phyloP scores from a whole-genome alignment of 2,113 vertebrate genomes.

The Erpornis zantholeuca region DNA sequence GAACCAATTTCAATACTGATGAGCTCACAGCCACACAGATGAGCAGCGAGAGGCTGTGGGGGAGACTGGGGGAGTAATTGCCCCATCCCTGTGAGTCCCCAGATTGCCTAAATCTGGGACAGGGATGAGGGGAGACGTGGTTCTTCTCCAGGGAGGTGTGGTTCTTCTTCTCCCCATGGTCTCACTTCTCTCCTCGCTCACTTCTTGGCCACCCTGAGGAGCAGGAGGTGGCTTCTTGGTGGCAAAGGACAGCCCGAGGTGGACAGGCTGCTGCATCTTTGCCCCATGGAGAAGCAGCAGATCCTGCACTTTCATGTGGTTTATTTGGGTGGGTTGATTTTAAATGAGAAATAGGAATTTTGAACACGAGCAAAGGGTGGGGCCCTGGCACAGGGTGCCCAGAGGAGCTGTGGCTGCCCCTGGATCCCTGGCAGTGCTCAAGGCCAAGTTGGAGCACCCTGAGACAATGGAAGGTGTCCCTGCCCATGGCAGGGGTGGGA shows the following conservation, averaged over 20 bases:
- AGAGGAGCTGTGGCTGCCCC: not conserved
- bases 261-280: not conserved
- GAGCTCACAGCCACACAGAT: not conserved
- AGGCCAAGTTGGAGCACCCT: not conserved
- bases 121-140: accelerated
- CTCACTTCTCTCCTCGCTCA: not conserved
- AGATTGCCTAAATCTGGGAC: not conserved
- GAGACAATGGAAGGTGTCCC: not conserved
- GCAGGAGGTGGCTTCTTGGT: not conserved
- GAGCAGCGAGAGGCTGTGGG: not conserved
- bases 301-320: not conserved
- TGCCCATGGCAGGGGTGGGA: not conserved
- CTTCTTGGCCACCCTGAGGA: not conserved
- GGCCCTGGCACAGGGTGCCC: not conserved
- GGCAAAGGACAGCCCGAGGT: not conserved
- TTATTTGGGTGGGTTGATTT: not conserved
- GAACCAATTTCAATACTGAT: conserved; percentile 38
- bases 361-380: not conserved
- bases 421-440: not conserved
- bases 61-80: not conserved
- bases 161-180: not conserved
- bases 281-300: not conserved
- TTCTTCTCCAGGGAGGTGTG: accelerated
- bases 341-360: not conserved
- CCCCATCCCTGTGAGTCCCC: not conserved